Percentiles rank a stretch among this genome's conserved stretches.
These are phyloP conservation scores for Semnopithecus entellus DNA, from an alignment of 2,113 vertebrate species.

Conservation along the genomic window DNA sequence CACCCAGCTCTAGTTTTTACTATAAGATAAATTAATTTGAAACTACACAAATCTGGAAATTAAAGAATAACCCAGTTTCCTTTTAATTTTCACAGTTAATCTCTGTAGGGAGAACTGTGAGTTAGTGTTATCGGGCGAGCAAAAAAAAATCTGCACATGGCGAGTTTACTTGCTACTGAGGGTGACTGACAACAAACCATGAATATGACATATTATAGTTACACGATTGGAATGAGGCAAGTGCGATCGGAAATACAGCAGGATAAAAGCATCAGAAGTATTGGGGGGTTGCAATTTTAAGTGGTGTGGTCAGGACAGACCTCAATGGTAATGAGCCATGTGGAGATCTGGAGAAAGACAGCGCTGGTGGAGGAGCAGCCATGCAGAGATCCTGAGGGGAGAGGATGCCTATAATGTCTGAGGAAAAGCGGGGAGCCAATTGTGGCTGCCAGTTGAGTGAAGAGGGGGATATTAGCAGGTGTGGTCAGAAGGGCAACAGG, in stretches of 20 bases:
- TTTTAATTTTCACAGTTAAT: not conserved
- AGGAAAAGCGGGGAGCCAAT: not conserved
- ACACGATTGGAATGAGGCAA: not conserved
- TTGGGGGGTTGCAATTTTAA: not conserved
- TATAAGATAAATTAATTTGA: slow-evolving; percentile 18
- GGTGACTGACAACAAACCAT: not conserved
- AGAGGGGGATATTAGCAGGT: not conserved
- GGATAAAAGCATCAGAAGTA: not conserved
- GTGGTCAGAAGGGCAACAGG: not conserved
- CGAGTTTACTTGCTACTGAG: not conserved
- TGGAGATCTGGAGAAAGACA: not conserved
- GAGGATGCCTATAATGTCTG: not conserved
- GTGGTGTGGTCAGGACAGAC: not conserved
- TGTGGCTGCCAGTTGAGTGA: not conserved
- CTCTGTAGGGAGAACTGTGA: not conserved
- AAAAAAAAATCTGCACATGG: not conserved
- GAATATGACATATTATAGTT: not conserved
- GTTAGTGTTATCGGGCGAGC: not conserved
- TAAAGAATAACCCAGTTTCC: not conserved
- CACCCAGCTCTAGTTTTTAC: not conserved
- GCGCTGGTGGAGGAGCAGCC: not conserved
- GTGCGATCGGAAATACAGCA: not conserved
- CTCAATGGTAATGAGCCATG: not conserved
- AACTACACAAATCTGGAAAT: slow-evolving; percentile 22
- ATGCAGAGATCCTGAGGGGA: not conserved